phyloP scores from a whole-genome alignment of 2,113 vertebrate genomes.

The Vidua chalybeata region DNA sequence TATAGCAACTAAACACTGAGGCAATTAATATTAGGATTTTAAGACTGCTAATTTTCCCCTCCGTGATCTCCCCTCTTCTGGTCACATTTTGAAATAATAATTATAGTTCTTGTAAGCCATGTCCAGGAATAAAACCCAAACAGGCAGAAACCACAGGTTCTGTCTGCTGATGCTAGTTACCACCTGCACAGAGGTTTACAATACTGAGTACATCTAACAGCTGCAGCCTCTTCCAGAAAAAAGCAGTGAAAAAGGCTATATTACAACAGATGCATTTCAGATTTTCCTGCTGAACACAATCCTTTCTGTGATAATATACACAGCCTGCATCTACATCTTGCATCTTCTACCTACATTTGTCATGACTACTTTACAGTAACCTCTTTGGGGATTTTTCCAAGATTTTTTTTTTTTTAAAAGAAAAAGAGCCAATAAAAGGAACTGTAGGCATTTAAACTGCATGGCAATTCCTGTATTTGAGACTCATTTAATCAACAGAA shows the following conservation, averaged over 20 bases:
- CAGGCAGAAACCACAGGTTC: neutral
- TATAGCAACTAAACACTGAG: neutral
- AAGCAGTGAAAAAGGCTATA: neutral
- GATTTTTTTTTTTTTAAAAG: neutral
- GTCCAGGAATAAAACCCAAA: neutral
- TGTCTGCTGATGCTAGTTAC: neutral
- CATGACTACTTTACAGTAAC: neutral
- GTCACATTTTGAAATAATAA: neutral
- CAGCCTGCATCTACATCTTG: neutral
- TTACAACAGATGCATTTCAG: conserved; percentile 8
- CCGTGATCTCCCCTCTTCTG: neutral
- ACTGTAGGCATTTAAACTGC: neutral
- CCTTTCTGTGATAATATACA: neutral
- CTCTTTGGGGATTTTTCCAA: neutral
- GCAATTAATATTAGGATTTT: neutral
- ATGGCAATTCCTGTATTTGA: neutral
- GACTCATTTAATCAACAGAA: neutral
- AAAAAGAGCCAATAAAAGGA: neutral
- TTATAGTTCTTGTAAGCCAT: neutral
- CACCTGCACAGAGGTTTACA: neutral
- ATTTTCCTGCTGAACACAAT: neutral
- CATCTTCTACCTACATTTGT: neutral
- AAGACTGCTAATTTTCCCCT: neutral
- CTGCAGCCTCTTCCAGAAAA: conserved; percentile 7
- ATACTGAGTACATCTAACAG: neutral